Percentiles rank a stretch among this genome's conserved stretches.
These are phyloP conservation scores for Sarcophaga caerulescens DNA, from an alignment of 2,888 invertebrate species.

Conservation along the genomic window DNA sequence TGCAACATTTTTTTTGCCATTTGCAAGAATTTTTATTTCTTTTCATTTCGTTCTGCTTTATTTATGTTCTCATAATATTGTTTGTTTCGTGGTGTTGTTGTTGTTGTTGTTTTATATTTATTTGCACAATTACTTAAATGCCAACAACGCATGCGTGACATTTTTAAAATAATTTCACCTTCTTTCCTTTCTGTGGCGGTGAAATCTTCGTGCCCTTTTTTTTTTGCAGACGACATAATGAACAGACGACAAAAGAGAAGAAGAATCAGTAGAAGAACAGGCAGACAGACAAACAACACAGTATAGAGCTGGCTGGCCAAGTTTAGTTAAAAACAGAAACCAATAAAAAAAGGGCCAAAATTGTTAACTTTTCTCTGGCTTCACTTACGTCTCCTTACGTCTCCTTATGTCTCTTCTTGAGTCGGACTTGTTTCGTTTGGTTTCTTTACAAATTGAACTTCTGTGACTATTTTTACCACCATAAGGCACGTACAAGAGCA, in stretches of 20 bases:
- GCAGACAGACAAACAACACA: neutral
- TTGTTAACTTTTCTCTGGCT: neutral
- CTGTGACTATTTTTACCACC: constrained; percentile 53
- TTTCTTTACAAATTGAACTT: constrained; percentile 50
- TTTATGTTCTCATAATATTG: constrained; percentile 49
- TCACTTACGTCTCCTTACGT: neutral
- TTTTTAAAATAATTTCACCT: constrained; percentile 74
- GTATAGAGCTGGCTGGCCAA: neutral
- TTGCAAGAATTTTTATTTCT: neutral
- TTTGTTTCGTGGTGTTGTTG: constrained; percentile 6
- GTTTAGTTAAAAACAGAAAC: neutral
- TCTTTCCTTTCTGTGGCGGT: constrained; percentile 70
- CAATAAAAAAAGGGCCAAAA: constrained; percentile 65
- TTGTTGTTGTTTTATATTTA: constrained; percentile 57
- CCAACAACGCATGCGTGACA: constrained; percentile 76
- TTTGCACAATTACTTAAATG: constrained; percentile 69
- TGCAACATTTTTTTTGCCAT: neutral
- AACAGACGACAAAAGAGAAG: constrained; percentile 39
- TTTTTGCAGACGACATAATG: neutral
- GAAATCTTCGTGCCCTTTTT: constrained; percentile 52
- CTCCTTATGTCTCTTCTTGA: constrained; percentile 50
- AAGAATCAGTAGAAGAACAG: constrained; percentile 24
- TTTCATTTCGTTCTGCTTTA: neutral
- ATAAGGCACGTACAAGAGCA: constrained; percentile 63
- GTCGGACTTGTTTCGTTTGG: neutral